These are phyloP conservation scores for Lycopodina hypogea DNA, from an alignment of 37 sponge, comb jelly and placozoan species.

Conservation along the genomic window DNA sequence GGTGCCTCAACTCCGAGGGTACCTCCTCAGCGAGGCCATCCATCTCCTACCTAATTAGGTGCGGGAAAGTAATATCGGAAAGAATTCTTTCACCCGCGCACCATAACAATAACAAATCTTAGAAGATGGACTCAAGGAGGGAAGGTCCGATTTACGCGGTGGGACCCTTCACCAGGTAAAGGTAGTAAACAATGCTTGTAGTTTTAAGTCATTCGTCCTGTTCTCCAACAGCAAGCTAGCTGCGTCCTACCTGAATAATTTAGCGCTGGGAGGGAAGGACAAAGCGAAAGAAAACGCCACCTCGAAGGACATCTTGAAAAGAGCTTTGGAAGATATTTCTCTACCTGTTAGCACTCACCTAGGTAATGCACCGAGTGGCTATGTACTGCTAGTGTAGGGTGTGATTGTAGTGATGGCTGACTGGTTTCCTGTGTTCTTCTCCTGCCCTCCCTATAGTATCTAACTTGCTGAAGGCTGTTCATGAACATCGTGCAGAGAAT, in stretches of 20 bases:
- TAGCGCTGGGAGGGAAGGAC: neutral
- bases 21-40: too few relatives aligned
- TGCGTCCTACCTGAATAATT: constrained; percentile 8
- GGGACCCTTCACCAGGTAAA: too few relatives aligned
- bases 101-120: too few relatives aligned
- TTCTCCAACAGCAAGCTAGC: constrained; percentile 29
- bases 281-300: neutral
- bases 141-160: neutral
- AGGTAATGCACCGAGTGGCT: neutral
- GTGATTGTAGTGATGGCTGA: neutral
- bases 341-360: constrained; percentile 19
- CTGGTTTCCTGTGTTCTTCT: neutral
- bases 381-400: neutral
- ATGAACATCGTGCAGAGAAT: neutral
- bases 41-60: neutral
- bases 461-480: neutral
- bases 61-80: too few relatives aligned
- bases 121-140: neutral
- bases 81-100: too few relatives aligned
- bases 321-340: neutral
- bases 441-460: neutral
- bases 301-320: neutral
- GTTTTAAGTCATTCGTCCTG: too few relatives aligned
- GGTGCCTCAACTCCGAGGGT: neutral
- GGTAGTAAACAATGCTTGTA: too few relatives aligned